These are phyloP conservation scores for Buathra laborator DNA, from an alignment of 2,888 invertebrate genomes.

Conservation along the genomic window DNA sequence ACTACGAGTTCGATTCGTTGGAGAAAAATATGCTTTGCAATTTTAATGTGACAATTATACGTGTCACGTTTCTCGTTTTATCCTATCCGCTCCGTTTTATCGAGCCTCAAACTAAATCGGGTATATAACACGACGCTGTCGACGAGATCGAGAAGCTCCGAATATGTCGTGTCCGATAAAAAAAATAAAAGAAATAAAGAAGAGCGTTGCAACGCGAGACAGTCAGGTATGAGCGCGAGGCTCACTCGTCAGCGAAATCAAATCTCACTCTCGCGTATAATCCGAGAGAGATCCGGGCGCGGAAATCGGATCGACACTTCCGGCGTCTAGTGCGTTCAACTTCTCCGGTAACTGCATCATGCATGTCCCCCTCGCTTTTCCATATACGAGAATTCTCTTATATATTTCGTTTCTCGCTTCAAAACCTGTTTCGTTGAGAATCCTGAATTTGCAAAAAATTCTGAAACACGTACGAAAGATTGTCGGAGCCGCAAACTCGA, in stretches of 20 bases:
- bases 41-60: not conserved
- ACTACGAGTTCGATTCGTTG: not conserved
- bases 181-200: slow-evolving; percentile 10
- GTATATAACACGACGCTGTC: not conserved
- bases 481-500: not conserved
- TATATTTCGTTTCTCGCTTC: slow-evolving; percentile 26
- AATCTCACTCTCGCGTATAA: slow-evolving; percentile 53
- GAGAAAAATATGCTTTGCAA: not conserved
- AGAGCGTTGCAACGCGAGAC: not conserved
- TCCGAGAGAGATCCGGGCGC: slow-evolving; percentile 54
- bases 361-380: slow-evolving; percentile 25
- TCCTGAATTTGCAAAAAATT: slow-evolving; percentile 49
- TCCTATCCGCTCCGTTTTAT: not conserved
- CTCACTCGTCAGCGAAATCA: slow-evolving; percentile 56
- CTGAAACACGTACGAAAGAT: slow-evolving; percentile 5
- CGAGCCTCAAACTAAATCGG: not conserved
- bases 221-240: not conserved
- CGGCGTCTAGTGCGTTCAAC: slow-evolving; percentile 49
- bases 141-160: not conserved
- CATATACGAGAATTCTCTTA: not conserved
- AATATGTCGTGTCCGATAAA: slow-evolving; percentile 5
- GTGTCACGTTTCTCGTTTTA: not conserved
- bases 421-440: slow-evolving; percentile 20
- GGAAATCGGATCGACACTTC: slow-evolving; percentile 64
- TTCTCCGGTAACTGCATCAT: slow-evolving; percentile 55